Percentiles rank a stretch among this genome's conserved stretches.
Evolutionary conservation across 2,113 vertebrate genomes (phyloP).

Genomic region (Notothenia coriiceps): DNA sequence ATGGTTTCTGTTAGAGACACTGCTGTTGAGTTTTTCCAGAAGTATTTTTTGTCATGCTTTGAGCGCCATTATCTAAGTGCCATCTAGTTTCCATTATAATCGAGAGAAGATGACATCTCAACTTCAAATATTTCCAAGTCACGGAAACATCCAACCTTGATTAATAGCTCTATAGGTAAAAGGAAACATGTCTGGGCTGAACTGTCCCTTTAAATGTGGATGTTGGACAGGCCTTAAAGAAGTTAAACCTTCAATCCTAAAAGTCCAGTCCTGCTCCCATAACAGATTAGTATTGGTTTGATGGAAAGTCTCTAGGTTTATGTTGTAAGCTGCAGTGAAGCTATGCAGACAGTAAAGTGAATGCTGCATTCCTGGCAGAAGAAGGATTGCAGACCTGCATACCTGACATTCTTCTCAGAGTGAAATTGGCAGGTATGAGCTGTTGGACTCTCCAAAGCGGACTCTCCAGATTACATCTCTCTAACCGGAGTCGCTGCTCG

Average conservation of each 20-base stretch:
- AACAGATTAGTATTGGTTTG: conserved; percentile 41
- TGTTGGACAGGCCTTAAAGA: background rate
- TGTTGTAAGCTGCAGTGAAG: conserved; percentile 39
- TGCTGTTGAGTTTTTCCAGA: too few species aligned
- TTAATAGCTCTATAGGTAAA: too few species aligned
- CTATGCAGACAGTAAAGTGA: conserved; percentile 49
- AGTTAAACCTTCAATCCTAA: background rate
- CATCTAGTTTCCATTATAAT: too few species aligned
- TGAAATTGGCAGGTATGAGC: conserved; percentile 37
- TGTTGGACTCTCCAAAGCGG: background rate
- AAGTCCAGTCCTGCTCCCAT: background rate
- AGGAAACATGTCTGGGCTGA: too few species aligned
- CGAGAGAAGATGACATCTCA: too few species aligned
- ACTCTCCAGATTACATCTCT: conserved; percentile 15
- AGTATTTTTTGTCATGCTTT: too few species aligned
- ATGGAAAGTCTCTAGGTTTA: conserved; percentile 59
- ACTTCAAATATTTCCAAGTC: too few species aligned
- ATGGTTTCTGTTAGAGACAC: too few species aligned
- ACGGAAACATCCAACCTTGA: too few species aligned
- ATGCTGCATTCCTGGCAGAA: conserved; percentile 56
- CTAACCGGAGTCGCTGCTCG: background rate
- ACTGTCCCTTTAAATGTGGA: background rate
- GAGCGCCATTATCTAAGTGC: too few species aligned
- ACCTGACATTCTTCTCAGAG: conserved; percentile 55
- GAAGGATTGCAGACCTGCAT: conserved; percentile 66